Conservation (phyloP, 2,113 vertebrate genomes). For the Thamnaconus septentrionalis region DNA sequence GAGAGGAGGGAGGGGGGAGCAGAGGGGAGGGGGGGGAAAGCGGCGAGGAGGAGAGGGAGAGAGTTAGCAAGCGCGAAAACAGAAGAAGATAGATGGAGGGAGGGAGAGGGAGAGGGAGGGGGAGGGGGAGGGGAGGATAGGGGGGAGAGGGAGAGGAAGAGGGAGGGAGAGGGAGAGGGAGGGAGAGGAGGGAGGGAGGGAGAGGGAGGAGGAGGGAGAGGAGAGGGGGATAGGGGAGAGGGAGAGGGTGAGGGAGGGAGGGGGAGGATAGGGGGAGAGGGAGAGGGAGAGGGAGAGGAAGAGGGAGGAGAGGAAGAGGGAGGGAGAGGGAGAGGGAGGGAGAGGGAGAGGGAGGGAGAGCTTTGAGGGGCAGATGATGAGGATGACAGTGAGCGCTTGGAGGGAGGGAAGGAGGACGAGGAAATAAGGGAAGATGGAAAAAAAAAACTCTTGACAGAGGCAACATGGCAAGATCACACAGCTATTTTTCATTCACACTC, state of each 20-base stretch:
- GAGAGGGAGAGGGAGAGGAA: not conserved
- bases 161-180: too few species aligned
- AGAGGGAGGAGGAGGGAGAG: conserved; percentile 21
- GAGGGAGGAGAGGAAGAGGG: conserved; percentile 17
- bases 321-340: conserved; percentile 2
- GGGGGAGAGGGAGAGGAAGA: too few species aligned
- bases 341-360: too few species aligned
- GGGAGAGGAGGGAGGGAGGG: conserved; percentile 9
- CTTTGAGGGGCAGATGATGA: conserved; percentile 31
- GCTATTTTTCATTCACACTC: conserved; percentile 69
- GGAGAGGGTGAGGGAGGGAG: conserved; percentile 32
- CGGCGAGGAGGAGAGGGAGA: conserved; percentile 9
- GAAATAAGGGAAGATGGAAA: conserved; percentile 55
- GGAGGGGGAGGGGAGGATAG: too few species aligned
- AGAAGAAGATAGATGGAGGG: not conserved
- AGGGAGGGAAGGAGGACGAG: conserved; percentile 3
- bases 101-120: not conserved
- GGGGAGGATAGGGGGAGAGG: conserved; percentile 32
- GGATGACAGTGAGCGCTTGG: conserved; percentile 14
- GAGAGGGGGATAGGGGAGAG: not conserved
- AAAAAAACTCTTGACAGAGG: conserved; percentile 56
- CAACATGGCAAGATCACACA: conserved; percentile 65
- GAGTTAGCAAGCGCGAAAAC: conserved; percentile 47
- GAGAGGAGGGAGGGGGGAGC: conserved; percentile 13
- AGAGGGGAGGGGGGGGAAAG: not conserved